Evolutionary conservation across 2,888 invertebrate genomes (phyloP), one percentile per base, ranked within the genome.

Genomic region (Hypercompe scribonia): DNA sequence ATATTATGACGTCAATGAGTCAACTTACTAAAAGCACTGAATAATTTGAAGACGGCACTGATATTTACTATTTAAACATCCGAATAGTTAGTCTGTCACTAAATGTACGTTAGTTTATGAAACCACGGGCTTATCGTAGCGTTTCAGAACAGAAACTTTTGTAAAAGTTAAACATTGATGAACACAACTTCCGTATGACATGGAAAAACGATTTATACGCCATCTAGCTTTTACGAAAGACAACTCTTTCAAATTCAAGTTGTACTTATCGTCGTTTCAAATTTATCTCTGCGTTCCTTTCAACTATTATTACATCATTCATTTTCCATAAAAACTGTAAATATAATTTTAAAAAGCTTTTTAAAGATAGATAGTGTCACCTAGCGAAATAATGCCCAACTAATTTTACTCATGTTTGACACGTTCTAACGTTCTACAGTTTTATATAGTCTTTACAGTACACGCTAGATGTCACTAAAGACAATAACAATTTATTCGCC

Each of bases 151-250:
- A 66, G 64, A 50, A 82, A 83, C 75, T 83, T 78, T 50, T 42
- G 68, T 72, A 73, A 72, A 83, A 85, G 78, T 85, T 79, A 81
- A 81, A 83, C 78, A 79, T 81, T 81, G 72, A 79, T 77, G 65
- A 74, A 75, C 69, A 71, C 58, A 68, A 67, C 58, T 36, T 65
- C 39, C 72, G 61, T 28, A n/a, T 54, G 36, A 5, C 28, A 28
- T 70, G 39, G 34, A 28, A 15, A 15, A 18, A 24, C 36, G n/a
- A 72, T 36, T 66, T 33, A 31, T 76, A 61, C 72, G 80, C 71
- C 73, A 80, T 76, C 75, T 74, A 28, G 2, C 28, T 42, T 46
- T 28, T 3, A 42, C 18, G 31, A 21, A 66, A 46, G 33, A 54
- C 18, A 67, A 3, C 28, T 65, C 5, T 24, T n/a, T n/a, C n/a